Evolutionary conservation across 2,113 vertebrate genomes (phyloP), one percentile per base, ranked within the genome.

Genomic region (Megaceryle maxima): DNA sequence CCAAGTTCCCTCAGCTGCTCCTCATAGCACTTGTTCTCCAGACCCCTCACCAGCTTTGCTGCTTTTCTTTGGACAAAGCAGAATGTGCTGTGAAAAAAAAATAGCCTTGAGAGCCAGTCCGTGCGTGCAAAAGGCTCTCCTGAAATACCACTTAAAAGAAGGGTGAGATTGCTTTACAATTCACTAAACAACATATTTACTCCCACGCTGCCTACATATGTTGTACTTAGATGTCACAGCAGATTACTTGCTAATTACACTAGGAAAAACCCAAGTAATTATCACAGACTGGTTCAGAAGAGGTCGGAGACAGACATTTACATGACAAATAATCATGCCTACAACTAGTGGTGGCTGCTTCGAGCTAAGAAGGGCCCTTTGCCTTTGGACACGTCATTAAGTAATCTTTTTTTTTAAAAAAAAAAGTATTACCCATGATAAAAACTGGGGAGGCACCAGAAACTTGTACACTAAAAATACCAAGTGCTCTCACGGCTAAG

Each of bases 161-260:
- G 53, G 64, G 57, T 2, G 2, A 88, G 53, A 60, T 6, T 46
- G 78, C 67, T 84, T 92, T 92, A 83, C 41, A 92, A 88, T 78
- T 88, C 81, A 92, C 60, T 79, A 95, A 94, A 53, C 73, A 77
- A 63, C 87, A 84, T 77, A 63, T 96, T 90, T 93, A 89, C 57
- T 92, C 35, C 39, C 41, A 86, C 5, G 35, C 18, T 88, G 79
- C 93, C 87, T 88, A 83, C 57, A 76, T 60, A 95, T 53, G 86
- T 88, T 82, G 94, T 76, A 87, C 81, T 91, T 88, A 76, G 91
- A 63, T 92, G 94, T 94, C 95, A 96, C 83, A 95, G 92, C 92
- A 95, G 83, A 97, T 96, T 95, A 96, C 81, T 91, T 77, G 69
- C 81, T 96, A 96, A 97, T 96, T 96, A 95, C 41, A 91, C 86